Percentiles rank a stretch among this genome's conserved stretches.
phyloP scores from a whole-genome alignment of 2,113 vertebrate species.

The Ictidomys tridecemlineatus region DNA sequence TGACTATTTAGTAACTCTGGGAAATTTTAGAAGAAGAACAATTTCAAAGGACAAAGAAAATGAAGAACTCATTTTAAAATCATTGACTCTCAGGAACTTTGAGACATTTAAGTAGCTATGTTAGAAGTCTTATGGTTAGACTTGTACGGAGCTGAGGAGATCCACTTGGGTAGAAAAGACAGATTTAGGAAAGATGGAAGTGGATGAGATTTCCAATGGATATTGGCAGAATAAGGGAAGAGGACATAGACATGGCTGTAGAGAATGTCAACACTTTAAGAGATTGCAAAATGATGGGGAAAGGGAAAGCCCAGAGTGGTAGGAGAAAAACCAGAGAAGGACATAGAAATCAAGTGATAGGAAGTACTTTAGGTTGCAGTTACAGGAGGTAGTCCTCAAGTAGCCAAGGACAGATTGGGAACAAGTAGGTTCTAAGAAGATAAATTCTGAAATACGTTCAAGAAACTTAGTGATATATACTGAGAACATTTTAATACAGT shows the following conservation, averaged over 20 bases:
- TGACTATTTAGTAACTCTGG: not conserved
- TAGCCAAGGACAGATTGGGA: not conserved
- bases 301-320: not conserved
- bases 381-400: not conserved
- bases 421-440: not conserved
- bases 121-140: not conserved
- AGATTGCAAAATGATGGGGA: not conserved
- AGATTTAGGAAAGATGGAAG: not conserved
- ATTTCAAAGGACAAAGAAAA: not conserved
- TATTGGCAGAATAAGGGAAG: not conserved
- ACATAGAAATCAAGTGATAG: not conserved
- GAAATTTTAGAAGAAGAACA: not conserved
- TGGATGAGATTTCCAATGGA: not conserved
- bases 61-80: constrained; percentile 12
- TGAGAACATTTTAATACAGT: not conserved
- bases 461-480: not conserved
- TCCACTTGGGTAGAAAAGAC: not conserved
- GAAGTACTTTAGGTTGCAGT: not conserved
- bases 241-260: not conserved
- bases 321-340: not conserved
- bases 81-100: not conserved
- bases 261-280: not conserved
- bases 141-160: not conserved
- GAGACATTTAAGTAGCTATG: not conserved
- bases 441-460: not conserved